Conservation (phyloP, 2,113 vertebrate species). For the Acrocephalus arundinaceus region DNA sequence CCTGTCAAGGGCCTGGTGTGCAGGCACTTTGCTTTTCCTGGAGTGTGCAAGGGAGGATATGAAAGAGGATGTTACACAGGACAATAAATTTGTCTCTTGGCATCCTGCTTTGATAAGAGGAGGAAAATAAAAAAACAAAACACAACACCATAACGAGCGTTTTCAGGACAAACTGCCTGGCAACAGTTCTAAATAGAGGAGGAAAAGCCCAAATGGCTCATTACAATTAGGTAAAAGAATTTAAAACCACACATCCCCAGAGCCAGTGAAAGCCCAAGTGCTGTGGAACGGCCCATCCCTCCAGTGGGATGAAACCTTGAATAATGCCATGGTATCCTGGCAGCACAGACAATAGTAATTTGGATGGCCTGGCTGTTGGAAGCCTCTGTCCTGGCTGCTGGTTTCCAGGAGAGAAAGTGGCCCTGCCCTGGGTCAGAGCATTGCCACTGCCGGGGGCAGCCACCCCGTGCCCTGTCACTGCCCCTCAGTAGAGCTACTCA, state of each 20-base stretch:
- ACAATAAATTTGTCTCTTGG: slow-evolving; percentile 20
- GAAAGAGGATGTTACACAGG: slow-evolving; percentile 38
- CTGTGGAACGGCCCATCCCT: background rate
- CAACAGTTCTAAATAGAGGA: background rate
- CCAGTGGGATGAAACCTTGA: background rate
- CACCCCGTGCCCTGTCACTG: rapidly evolving
- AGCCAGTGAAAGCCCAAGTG: background rate
- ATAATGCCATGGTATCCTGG: background rate
- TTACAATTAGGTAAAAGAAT: background rate
- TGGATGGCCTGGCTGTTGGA: background rate
- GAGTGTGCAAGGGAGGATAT: slow-evolving; percentile 23
- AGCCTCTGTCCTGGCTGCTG: background rate
- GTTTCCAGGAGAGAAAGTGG: background rate
- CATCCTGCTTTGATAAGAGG: slow-evolving; percentile 14
- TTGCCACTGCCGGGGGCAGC: background rate
- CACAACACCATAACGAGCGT: background rate
- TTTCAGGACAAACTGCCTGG: background rate
- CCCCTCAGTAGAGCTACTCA: rapidly evolving
- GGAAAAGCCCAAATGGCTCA: background rate
- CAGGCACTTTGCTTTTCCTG: background rate
- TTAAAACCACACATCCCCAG: background rate
- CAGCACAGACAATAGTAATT: background rate
- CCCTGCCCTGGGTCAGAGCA: background rate
- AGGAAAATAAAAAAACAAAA: background rate
- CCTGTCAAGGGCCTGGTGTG: background rate